Evolutionary conservation across 2,113 vertebrate genomes (phyloP).

Genomic region (Coptodon rendalli): DNA sequence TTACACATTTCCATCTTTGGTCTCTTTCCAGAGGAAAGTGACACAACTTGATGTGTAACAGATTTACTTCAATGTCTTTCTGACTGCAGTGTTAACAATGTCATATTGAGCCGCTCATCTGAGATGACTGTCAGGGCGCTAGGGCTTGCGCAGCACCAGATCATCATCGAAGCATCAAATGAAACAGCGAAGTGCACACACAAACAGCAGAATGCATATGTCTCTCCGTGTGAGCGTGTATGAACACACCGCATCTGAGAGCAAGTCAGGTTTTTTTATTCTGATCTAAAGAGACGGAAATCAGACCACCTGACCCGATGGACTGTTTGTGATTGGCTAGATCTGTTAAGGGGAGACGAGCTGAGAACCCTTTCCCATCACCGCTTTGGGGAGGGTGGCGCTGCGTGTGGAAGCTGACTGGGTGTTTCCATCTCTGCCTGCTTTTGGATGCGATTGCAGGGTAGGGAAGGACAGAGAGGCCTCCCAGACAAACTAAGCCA

Average conservation of each 20-base stretch:
- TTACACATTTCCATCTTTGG: background rate
- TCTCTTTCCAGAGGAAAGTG: background rate
- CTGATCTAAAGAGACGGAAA: slow-evolving; percentile 51
- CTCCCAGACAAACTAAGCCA: slow-evolving; percentile 54
- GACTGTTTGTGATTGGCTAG: slow-evolving; percentile 43
- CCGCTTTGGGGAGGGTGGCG: background rate
- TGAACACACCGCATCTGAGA: background rate
- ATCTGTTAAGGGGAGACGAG: background rate
- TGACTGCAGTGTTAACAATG: background rate
- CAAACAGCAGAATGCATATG: background rate
- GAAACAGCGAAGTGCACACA: background rate
- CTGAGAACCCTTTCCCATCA: background rate
- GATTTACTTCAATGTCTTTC: background rate
- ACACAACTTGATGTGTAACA: background rate
- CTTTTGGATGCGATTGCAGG: background rate
- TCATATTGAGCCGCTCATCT: background rate
- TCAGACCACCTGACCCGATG: slow-evolving; percentile 43
- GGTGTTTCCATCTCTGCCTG: background rate
- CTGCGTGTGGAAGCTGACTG: slow-evolving; percentile 6
- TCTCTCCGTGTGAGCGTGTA: background rate
- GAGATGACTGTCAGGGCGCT: background rate
- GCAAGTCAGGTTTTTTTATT: slow-evolving; percentile 1
- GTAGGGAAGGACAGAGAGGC: slow-evolving; percentile 33
- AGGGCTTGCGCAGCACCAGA: background rate
- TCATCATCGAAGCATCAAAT: background rate